Percentiles rank a stretch among this genome's conserved stretches.
phyloP scores from a whole-genome alignment of 1,140 invertebrate species.

The Cyrtorhinus lividipennis region DNA sequence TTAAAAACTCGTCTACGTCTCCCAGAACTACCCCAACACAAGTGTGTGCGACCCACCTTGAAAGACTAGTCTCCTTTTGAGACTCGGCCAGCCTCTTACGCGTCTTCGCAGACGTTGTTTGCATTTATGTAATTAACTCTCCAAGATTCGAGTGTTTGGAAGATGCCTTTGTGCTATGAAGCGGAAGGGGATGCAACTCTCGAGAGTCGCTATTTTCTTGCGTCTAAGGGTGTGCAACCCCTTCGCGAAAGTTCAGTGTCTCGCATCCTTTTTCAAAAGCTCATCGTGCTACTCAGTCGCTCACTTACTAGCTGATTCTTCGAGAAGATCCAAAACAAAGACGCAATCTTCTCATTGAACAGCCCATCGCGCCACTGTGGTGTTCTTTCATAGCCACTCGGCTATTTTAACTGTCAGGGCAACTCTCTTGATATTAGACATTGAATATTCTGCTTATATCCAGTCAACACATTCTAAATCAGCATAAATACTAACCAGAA shows the following conservation, averaged over 20 bases:
- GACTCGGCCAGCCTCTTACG: background rate
- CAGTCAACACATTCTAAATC: no score
- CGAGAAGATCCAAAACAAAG: background rate
- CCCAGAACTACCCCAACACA: background rate
- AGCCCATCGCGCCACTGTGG: no score
- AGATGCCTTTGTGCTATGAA: background rate
- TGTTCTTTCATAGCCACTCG: no score
- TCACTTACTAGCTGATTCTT: background rate
- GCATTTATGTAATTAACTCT: conserved; percentile 5
- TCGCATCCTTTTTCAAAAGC: background rate
- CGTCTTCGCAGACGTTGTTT: background rate
- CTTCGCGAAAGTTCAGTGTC: no score
- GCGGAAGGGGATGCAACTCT: background rate
- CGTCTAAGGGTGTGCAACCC: no score
- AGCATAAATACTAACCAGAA: no score
- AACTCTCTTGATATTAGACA: no score
- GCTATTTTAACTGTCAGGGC: no score
- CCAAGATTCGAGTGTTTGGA: background rate
- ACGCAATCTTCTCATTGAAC: background rate
- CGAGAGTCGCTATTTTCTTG: background rate
- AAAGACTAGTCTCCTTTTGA: background rate
- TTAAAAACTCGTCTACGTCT: background rate
- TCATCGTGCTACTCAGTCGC: background rate
- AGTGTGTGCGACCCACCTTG: conserved; percentile 1
- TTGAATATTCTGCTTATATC: no score